Conservation (phyloP, 2,888 invertebrate species). For the Chamaedrilus cognettii region DNA sequence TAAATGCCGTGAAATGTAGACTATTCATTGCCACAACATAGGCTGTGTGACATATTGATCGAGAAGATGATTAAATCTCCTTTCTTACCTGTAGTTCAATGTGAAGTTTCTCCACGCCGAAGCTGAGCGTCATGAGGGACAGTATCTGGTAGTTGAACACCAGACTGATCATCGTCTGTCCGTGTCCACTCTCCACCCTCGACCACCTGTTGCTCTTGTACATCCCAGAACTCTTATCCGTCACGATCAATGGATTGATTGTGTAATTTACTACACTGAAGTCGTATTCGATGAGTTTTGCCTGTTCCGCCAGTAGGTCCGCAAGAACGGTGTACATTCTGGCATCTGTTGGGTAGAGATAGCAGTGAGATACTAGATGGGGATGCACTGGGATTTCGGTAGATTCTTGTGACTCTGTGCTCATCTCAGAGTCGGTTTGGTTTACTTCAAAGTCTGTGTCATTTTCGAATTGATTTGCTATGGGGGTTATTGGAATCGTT, state of each 20-base stretch:
- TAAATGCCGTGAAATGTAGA: no score
- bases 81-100: slow-evolving; percentile 43
- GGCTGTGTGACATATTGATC: not conserved
- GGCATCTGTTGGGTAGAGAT: not conserved
- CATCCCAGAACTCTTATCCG: slow-evolving; percentile 7
- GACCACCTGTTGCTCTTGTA: slow-evolving; percentile 31
- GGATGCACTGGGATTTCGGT: not conserved
- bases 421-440: no score
- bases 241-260: slow-evolving; percentile 18
- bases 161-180: slow-evolving; percentile 51
- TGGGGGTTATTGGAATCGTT: no score
- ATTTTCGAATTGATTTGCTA: no score
- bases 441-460: no score
- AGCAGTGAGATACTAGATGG: not conserved
- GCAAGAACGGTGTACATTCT: not conserved
- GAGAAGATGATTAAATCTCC: slow-evolving; percentile 29
- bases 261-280: slow-evolving; percentile 16
- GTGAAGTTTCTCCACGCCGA: slow-evolving; percentile 44
- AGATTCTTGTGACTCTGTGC: no score
- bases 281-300: slow-evolving; percentile 27
- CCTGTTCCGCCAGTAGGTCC: not conserved
- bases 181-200: slow-evolving; percentile 41
- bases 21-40: no score
- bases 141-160: slow-evolving; percentile 55
- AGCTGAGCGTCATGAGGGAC: slow-evolving; percentile 52